These are phyloP conservation scores for Drosophila subpulchrella DNA, from an alignment of 1,140 invertebrate genomes.

Conservation along the genomic window DNA sequence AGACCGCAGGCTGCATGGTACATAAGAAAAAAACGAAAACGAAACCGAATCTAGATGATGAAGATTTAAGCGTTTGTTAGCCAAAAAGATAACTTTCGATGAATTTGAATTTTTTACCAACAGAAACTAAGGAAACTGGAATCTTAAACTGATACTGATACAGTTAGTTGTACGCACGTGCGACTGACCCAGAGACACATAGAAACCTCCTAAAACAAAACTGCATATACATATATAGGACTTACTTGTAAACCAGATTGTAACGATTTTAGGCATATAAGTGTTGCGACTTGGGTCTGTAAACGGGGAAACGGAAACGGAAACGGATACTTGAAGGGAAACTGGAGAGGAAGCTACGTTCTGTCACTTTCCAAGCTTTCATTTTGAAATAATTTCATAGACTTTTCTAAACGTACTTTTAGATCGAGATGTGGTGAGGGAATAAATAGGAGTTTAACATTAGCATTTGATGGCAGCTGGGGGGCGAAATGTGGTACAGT, in stretches of 20 bases:
- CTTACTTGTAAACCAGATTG: slow-evolving; percentile 65
- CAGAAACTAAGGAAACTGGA: slow-evolving; percentile 45
- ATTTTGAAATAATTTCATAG: slow-evolving; percentile 53
- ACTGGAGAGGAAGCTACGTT: slow-evolving; percentile 29
- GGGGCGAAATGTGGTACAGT: slow-evolving; percentile 52
- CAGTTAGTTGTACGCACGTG: slow-evolving; percentile 32
- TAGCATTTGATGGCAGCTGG: slow-evolving; percentile 38
- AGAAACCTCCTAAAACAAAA: slow-evolving; percentile 47
- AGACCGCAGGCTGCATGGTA: slow-evolving; percentile 4
- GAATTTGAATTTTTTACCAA: slow-evolving; percentile 51
- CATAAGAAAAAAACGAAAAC: slow-evolving; percentile 12
- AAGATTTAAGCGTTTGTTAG: slow-evolving; percentile 38
- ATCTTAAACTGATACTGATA: slow-evolving; percentile 63
- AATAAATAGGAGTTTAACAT: slow-evolving; percentile 53
- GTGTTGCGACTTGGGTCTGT: slow-evolving; percentile 68
- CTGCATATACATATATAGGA: slow-evolving; percentile 60
- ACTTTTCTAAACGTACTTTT: slow-evolving; percentile 72
- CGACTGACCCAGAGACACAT: slow-evolving; percentile 39
- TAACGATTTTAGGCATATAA: slow-evolving; percentile 76
- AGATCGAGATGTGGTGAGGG: slow-evolving; percentile 31
- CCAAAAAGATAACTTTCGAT: slow-evolving; percentile 48
- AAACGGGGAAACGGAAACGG: slow-evolving; percentile 8
- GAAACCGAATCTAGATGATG: slow-evolving; percentile 28
- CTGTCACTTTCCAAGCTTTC: slow-evolving; percentile 37
- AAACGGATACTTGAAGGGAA: slow-evolving; percentile 23